phyloP scores from a whole-genome alignment of 2,888 invertebrate genomes.

The Eupithecia exiguata region DNA sequence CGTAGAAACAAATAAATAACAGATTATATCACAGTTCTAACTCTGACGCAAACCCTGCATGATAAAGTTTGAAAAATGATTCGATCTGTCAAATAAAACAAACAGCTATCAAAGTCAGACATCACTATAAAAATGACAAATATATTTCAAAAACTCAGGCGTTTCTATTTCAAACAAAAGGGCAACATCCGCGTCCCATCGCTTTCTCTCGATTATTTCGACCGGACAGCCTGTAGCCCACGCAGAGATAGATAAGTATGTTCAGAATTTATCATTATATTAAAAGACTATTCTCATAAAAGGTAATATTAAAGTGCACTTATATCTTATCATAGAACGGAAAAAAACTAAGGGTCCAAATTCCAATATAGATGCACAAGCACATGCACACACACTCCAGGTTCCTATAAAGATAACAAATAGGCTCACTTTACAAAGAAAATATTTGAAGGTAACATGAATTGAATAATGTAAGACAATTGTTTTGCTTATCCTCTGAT shows the following conservation, averaged over 20 bases:
- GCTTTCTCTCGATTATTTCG: constrained; percentile 12
- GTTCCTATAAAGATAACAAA: neutral
- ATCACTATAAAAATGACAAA: constrained; percentile 23
- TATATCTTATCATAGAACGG: neutral
- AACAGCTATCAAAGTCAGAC: constrained; percentile 16
- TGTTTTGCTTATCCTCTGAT: no score
- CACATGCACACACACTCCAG: neutral
- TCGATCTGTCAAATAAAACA: constrained; percentile 12
- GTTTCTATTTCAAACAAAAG: constrained; percentile 14
- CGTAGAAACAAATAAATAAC: neutral
- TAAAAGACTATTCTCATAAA: neutral
- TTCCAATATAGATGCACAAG: neutral
- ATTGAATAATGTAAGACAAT: neutral
- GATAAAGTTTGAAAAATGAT: constrained; percentile 3
- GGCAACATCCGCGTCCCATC: constrained; percentile 5
- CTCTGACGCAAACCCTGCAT: neutral
- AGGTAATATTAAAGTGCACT: neutral
- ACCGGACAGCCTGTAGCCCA: constrained; percentile 3
- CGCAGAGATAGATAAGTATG: constrained; percentile 10
- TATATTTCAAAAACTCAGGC: constrained; percentile 19
- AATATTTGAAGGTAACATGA: neutral
- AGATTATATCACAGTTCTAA: neutral
- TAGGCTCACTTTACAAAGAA: neutral
- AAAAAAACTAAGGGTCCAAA: neutral
- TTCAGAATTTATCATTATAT: neutral